Percentiles rank a stretch among this genome's conserved stretches.
phyloP scores from a whole-genome alignment of 2,888 invertebrate species.

The Polymixis flavicincta region DNA sequence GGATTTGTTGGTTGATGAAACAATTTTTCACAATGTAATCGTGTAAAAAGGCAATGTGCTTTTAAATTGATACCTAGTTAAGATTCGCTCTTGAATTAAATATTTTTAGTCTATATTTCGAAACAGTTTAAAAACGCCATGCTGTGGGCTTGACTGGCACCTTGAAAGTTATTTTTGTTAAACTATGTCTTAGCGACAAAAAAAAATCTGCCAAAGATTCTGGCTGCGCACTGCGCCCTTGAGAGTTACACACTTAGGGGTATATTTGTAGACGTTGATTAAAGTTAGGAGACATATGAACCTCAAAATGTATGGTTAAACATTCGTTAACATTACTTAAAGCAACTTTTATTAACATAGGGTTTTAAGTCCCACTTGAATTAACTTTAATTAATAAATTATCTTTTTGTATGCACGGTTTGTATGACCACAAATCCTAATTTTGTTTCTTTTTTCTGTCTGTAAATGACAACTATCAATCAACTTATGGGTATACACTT shows the following conservation, averaged over 20 bases:
- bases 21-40: constrained; percentile 49
- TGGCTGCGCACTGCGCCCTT: not conserved
- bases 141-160: not conserved
- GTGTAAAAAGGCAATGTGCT: constrained; percentile 14
- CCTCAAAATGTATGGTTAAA: no score
- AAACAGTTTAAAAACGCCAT: not conserved
- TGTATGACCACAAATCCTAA: no score
- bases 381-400: not conserved
- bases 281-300: no score
- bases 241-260: not conserved
- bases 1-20: constrained; percentile 56
- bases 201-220: not conserved
- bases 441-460: no score
- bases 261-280: no score
- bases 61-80: constrained; percentile 46
- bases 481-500: no score
- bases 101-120: not conserved
- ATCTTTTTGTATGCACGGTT: no score
- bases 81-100: not conserved
- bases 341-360: no score
- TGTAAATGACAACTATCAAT: not conserved
- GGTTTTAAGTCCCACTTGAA: not conserved
- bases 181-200: not conserved
- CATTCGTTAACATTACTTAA: no score
- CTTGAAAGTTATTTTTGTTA: not conserved